Evolutionary conservation across 2,797 vertebrate species (phyloP), one percentile per base, ranked within the genome.

Genomic region (Valencia hispanica): DNA sequence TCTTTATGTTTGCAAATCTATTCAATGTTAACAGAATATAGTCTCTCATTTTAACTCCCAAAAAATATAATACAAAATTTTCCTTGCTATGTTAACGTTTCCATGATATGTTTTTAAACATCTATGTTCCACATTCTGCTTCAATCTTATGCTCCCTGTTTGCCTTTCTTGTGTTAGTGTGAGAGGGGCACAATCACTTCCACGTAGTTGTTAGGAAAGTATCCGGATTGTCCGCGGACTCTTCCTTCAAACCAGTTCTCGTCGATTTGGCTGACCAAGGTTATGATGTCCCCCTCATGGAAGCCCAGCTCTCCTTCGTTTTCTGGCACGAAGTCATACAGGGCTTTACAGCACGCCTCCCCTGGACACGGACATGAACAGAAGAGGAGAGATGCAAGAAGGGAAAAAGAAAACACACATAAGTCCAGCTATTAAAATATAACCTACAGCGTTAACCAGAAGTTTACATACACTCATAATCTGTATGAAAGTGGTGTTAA

Each of bases 161-260:
- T 72, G 74, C 73, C 47, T 55, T 68, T 39, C 11, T 53, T 68
- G 18, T 11, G 55, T 97, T 94, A 99, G 89, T 95, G 95, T 34
- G 94, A 87, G 91, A 99, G 95, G 0, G 98, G 96, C 79, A 99
- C 97, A 73, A 98, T 51, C 91, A 99, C 96, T 84, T 99, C 97
- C 79, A 99, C 97, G 25, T 98, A 99, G 96, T 97, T 99, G 93
- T 96, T 96, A 0, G 98, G 98, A 92, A 99, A 99, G 94, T 96
- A 98, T 86, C 98, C 98, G 0, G 96, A 93, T 79, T 93, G 96
- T 86, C 97, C 97, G 0, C 85, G 94, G 83, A 99, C 87, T 90
- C 91, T 94, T 79, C 98, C 98, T 95, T 99, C 97, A 12, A 95
- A 97, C 98, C 98, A 99, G 96, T 99, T 99, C 85, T 99, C 98